phyloP scores from a whole-genome alignment of 2,797 vertebrate genomes.

The Pelochelys cantorii region DNA sequence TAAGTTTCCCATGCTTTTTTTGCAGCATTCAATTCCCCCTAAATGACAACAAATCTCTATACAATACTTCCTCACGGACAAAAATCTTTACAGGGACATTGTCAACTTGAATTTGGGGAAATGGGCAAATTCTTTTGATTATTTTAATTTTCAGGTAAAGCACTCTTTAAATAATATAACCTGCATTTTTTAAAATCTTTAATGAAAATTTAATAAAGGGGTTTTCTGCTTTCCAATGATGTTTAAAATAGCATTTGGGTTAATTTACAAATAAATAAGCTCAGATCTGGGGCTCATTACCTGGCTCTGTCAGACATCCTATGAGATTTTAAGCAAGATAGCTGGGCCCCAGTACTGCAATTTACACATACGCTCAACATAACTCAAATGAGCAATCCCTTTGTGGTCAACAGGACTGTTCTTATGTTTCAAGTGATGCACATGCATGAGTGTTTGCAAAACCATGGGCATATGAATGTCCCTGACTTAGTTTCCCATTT shows the following conservation, averaged over 20 bases:
- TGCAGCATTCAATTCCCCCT: constrained; percentile 85
- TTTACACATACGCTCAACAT: not conserved
- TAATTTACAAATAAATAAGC: not conserved
- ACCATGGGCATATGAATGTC: not conserved
- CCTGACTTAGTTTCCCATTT: not conserved
- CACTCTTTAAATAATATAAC: not conserved
- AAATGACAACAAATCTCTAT: constrained; percentile 6
- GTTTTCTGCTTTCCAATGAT: not conserved
- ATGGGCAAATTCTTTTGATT: not conserved
- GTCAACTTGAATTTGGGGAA: not conserved
- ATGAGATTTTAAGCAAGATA: not conserved
- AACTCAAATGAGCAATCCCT: not conserved
- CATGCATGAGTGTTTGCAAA: constrained; percentile 28
- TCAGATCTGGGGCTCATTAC: not conserved
- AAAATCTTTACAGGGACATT: not conserved
- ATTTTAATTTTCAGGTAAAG: not conserved
- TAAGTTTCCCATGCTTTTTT: constrained; percentile 90
- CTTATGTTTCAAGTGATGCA: accelerated
- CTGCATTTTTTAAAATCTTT: not conserved
- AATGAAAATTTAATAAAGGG: not conserved
- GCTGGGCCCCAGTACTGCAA: not conserved
- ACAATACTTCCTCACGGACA: not conserved
- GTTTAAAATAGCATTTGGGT: not conserved
- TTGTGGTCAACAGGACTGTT: not conserved
- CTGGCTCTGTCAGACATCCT: not conserved